These are phyloP conservation scores for Coronaproctus castanopsis DNA, from an alignment of 2,888 invertebrate genomes.

Conservation along the genomic window DNA sequence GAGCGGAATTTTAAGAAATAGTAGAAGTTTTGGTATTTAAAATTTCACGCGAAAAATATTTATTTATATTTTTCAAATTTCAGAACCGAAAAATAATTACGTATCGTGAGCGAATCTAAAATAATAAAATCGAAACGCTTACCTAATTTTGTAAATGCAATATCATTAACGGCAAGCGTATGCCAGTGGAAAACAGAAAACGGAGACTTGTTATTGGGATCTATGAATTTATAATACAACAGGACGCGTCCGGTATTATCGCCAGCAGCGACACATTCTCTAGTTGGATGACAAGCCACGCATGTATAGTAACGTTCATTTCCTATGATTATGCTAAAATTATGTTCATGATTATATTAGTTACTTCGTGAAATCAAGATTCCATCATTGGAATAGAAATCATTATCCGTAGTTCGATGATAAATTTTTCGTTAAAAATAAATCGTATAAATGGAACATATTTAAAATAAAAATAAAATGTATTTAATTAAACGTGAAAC, in stretches of 20 bases:
- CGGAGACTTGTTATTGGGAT: constrained; percentile 19
- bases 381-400: neutral
- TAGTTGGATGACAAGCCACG: constrained; percentile 43
- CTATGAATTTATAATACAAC: constrained; percentile 31
- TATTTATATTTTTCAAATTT: too few relatives aligned
- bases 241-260: constrained; percentile 41
- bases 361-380: neutral
- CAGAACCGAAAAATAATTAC: too few relatives aligned
- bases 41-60: too few relatives aligned
- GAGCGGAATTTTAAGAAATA: neutral
- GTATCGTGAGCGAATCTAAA: neutral
- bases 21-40: too few relatives aligned
- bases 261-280: constrained; percentile 44
- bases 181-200: constrained; percentile 51
- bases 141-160: constrained; percentile 40
- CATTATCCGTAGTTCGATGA: neutral
- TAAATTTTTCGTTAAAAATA: constrained; percentile 6
- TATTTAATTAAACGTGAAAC: neutral
- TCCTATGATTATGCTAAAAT: constrained; percentile 14
- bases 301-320: constrained; percentile 31
- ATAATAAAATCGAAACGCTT: neutral
- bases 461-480: neutral
- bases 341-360: too few relatives aligned
- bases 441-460: neutral
- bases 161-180: constrained; percentile 41